Conservation (phyloP, 1,140 invertebrate genomes). For the Drosophila nebulosa region DNA sequence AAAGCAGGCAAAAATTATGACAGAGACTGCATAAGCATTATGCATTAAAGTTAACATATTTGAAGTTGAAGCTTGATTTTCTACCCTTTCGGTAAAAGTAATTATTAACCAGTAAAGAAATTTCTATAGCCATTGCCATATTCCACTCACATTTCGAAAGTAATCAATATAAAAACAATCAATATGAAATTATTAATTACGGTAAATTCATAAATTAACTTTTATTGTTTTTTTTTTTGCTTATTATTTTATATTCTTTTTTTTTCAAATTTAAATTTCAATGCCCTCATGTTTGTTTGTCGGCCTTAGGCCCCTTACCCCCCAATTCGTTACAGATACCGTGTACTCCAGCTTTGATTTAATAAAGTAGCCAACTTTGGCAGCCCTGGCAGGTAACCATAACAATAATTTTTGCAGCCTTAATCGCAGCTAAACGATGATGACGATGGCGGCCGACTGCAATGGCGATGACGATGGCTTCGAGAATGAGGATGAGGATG, state of each 20-base stretch:
- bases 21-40: neutral
- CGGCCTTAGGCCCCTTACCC: neutral
- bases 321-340: neutral
- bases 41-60: too few relatives aligned
- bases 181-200: too few relatives aligned
- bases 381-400: conserved; percentile 62
- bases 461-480: neutral
- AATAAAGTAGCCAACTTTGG: conserved; percentile 70
- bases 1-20: neutral
- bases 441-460: conserved; percentile 23
- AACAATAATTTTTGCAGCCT: conserved; percentile 73
- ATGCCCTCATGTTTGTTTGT: neutral
- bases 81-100: neutral
- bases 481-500: neutral
- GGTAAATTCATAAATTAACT: too few relatives aligned
- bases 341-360: conserved; percentile 49
- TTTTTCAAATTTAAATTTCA: neutral
- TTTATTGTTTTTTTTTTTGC: neutral
- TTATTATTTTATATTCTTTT: neutral
- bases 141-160: neutral
- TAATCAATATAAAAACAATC: neutral
- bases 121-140: neutral
- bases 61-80: neutral
- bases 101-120: neutral
- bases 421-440: conserved; percentile 69